Evolutionary conservation across 1,140 invertebrate genomes (phyloP).

Genomic region (Stenopsyche tienmushanensis): DNA sequence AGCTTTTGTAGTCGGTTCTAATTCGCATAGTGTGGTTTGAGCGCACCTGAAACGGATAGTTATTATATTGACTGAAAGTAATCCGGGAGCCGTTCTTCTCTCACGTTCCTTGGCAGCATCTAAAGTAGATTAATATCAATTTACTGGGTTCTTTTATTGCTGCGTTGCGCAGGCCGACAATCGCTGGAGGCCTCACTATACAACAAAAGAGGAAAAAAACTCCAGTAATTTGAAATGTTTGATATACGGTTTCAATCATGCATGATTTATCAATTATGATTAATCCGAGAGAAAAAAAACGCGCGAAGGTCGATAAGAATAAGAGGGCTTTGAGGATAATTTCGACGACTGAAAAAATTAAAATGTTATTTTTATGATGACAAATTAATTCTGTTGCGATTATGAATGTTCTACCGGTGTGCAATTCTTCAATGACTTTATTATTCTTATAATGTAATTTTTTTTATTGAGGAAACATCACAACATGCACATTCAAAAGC

Average conservation of each 20-base stretch:
- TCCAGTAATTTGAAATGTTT: background rate
- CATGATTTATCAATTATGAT: constrained; percentile 7
- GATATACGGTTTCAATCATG: background rate
- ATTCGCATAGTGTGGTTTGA: no score
- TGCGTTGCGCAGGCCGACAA: background rate
- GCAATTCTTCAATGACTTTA: no score
- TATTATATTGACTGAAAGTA: constrained; percentile 20
- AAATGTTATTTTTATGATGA: no score
- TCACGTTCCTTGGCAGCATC: constrained; percentile 30
- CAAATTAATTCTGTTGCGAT: no score
- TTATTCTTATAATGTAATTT: no score
- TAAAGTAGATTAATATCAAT: constrained; percentile 32
- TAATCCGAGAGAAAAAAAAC: background rate
- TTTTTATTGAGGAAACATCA: background rate
- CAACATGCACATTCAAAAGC: no score
- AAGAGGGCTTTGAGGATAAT: no score
- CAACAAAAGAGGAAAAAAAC: background rate
- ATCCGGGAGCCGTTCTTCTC: constrained; percentile 25
- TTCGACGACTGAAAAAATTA: no score
- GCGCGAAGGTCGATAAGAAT: background rate
- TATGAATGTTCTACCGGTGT: no score
- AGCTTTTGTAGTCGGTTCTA: no score
- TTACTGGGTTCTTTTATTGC: constrained; percentile 28
- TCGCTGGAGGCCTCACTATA: constrained; percentile 1
- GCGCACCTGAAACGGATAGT: background rate